Base-by-base conservation (phyloP, 2,797 vertebrate genomes). In the Euthynnus affinis region DNA sequence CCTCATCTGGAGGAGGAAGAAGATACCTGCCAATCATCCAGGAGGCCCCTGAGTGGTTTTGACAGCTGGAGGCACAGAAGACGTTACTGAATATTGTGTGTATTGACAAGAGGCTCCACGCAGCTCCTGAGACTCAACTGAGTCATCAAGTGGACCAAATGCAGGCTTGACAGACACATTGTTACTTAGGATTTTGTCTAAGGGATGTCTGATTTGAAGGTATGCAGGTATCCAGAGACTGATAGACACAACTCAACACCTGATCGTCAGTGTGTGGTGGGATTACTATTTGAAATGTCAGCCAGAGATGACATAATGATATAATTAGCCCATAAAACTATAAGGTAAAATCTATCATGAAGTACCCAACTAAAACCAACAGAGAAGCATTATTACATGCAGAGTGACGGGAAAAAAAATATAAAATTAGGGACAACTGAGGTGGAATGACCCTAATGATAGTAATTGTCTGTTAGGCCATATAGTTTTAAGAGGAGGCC, bases 11-110 rank as follows among this genome's bases (percentile, higher is more conserved):
- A 80, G 64, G 66, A 84, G 82, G 78, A 91, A 83, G 77, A 87
- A 61, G 79, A 90, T 83, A 92, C 87, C 87, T 94, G 88, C 85
- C 91, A 93, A 90, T 94, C 94, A 93, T 80, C 71, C 49, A 42
- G 37, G 86, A 42, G 76, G 88, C 69, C 80, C 85, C 64, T 87
- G 68, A 74, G 83, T 83, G 60, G 52, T 80, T 86, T 68, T 84
- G 82, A 91, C 74, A 88, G 88, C 84, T 81, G 72, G 63, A 81
- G 74, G 65, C 68, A 72, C 23, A 65, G 52, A 63, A 63, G 67
- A 75, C 68, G 64, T 80, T 62, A 40, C 53, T 53, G 59, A 78
- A 76, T 48, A 61, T 65, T 73, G 72, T 63, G 69, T 68, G 74
- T 68, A 52, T 64, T 53, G 71, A 86, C 76, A 76, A 71, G 49